Evolutionary conservation across 2,113 vertebrate genomes (phyloP).

Genomic region (Saguinus midas): DNA sequence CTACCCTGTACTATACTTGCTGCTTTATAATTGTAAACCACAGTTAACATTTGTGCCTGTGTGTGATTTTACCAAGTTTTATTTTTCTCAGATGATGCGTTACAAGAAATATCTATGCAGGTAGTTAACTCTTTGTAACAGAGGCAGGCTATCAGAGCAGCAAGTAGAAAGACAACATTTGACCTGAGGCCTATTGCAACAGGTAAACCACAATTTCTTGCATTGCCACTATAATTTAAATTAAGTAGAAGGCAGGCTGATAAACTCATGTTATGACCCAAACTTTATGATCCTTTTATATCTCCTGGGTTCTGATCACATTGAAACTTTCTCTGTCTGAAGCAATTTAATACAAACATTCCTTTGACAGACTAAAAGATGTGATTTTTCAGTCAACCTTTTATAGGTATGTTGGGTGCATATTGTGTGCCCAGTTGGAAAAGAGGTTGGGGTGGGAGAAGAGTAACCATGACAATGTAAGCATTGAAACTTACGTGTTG

Average conservation of each 20-base stretch:
- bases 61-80: conserved; percentile 76
- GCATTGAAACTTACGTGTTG: conserved; percentile 80
- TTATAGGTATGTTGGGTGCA: conserved; percentile 81
- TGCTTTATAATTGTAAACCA: conserved; percentile 70
- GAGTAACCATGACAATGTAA: conserved; percentile 73
- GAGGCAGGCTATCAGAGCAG: conserved; percentile 55
- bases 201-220: conserved; percentile 81
- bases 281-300: conserved; percentile 80
- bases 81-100: conserved; percentile 77
- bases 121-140: conserved; percentile 73
- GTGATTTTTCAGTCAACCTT: conserved; percentile 80
- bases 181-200: conserved; percentile 67
- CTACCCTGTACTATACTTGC: conserved; percentile 34
- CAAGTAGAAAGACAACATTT: conserved; percentile 69
- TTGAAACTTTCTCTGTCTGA: conserved; percentile 80
- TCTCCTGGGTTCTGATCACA: conserved; percentile 83
- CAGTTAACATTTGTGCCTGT: conserved; percentile 54
- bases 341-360: conserved; percentile 83
- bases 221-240: conserved; percentile 80
- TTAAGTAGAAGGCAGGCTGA: conserved; percentile 82
- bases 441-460: not conserved
- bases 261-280: conserved; percentile 81
- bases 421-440: conserved; percentile 74
- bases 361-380: conserved; percentile 80
- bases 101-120: conserved; percentile 64